Evolutionary conservation across 2,888 invertebrate species (phyloP).

Genomic region (Rhodophaea formosa): DNA sequence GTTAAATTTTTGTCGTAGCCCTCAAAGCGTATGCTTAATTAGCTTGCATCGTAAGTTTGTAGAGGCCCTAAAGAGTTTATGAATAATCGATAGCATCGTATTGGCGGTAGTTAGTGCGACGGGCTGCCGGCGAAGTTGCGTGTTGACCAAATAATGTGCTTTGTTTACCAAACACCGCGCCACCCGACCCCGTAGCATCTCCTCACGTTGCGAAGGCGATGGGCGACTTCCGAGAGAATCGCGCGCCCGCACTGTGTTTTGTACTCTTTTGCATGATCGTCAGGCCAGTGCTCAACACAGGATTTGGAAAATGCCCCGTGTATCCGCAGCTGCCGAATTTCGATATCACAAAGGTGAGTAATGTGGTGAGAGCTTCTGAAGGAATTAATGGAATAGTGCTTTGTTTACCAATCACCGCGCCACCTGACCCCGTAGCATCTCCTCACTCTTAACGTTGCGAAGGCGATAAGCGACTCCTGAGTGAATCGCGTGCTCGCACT

Average conservation of each 20-base stretch:
- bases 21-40: no score
- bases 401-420: no score
- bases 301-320: slow-evolving; percentile 85
- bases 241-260: slow-evolving; percentile 40
- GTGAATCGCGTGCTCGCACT: no score
- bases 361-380: background rate
- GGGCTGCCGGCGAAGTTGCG: slow-evolving; percentile 23
- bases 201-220: slow-evolving; percentile 40
- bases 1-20: no score
- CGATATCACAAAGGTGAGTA: slow-evolving; percentile 83
- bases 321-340: slow-evolving; percentile 84
- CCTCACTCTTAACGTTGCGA: no score
- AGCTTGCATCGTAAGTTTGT: slow-evolving; percentile 12
- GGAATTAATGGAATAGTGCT: no score
- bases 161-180: slow-evolving; percentile 34
- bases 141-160: slow-evolving; percentile 44
- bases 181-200: background rate
- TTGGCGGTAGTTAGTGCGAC: slow-evolving; percentile 28
- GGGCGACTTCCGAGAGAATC: slow-evolving; percentile 60
- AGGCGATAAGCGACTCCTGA: no score
- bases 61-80: slow-evolving; percentile 23
- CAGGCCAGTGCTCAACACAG: slow-evolving; percentile 61
- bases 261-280: slow-evolving; percentile 48
- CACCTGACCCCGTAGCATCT: no score
- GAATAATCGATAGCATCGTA: slow-evolving; percentile 26